Base-by-base conservation (phyloP, 1,140 invertebrate species). In the Tetramorium simillimum region DNA sequence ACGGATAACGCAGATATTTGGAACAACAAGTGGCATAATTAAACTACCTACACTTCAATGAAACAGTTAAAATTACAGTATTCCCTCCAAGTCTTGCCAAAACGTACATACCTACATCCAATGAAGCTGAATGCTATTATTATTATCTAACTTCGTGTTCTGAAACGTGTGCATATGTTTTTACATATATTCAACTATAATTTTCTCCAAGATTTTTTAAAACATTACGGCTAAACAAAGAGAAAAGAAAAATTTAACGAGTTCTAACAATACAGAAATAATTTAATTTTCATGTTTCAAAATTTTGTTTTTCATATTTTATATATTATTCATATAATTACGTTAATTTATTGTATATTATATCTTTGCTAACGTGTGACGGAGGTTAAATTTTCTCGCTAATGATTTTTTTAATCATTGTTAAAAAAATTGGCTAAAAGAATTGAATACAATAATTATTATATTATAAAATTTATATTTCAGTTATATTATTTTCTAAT, bases 141-240 rank as follows among this genome's bases (percentile, higher is more conserved):
- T 81, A 81, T 70, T 58, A 70, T 70, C 37, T 40, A 28, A 69
- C 33, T 53, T 80, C 51, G 3, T 43, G 51, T 65, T 28, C 40
- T 69, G 21, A 46, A 1, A n/a, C 9, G 14, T 28, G 6, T 5
- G 16, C 1, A 10, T 60, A 21, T 16, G 14, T 12, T 28, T 60
- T 60, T 28, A 60, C 14, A 24, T 58, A 60, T 37, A 37, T 1
- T 28, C 24, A 72, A 72, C 10, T 72, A 21, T 14, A 14, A 5
- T 4, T 10, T 24, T 72, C 51, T 18, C 46, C 7, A 3, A 40
- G 9, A 28, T 51, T 46, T 72, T 28, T 46, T 49, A 72, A 28
- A 49, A 65, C 33, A 43, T 18, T 3, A 3, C 14, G 43, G 6
- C 6, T 63, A 37, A 28, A 72, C 24, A 28, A 24, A 72, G 4